phyloP scores from a whole-genome alignment of 2,888 invertebrate genomes.

The Drosophila robusta region DNA sequence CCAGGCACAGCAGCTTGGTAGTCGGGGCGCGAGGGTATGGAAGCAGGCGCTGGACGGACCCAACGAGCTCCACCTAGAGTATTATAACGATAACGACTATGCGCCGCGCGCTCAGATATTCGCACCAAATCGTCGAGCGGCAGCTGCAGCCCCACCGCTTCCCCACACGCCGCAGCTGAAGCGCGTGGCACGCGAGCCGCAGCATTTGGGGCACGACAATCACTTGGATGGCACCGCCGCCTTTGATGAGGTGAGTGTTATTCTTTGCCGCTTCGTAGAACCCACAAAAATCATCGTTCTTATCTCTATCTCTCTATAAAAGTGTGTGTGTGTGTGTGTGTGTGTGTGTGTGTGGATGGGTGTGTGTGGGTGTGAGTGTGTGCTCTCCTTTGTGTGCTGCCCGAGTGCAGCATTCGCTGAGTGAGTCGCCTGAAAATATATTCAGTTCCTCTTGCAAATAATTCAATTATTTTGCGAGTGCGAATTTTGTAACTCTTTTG shows the following conservation, averaged over 20 bases:
- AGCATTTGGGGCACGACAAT: slow-evolving; percentile 32
- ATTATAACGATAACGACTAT: slow-evolving; percentile 29
- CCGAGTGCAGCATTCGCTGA: slow-evolving; percentile 21
- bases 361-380: neutral
- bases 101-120: neutral
- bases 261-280: slow-evolving; percentile 39
- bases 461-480: neutral
- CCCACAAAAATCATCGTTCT: slow-evolving; percentile 51
- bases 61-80: slow-evolving; percentile 22
- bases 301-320: slow-evolving; percentile 23
- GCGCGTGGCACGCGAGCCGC: slow-evolving; percentile 62
- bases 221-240: slow-evolving; percentile 39
- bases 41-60: slow-evolving; percentile 6
- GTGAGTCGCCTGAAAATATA: slow-evolving; percentile 38
- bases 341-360: neutral
- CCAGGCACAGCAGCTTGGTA: too few relatives aligned
- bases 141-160: slow-evolving; percentile 1
- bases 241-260: slow-evolving; percentile 61
- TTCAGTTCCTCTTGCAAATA: slow-evolving; percentile 4
- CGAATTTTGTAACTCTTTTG: too few relatives aligned
- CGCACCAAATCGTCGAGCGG: neutral
- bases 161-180: slow-evolving; percentile 3
- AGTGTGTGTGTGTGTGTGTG: slow-evolving; percentile 1
- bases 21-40: too few relatives aligned
- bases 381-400: slow-evolving; percentile 26